phyloP scores from a whole-genome alignment of 2,797 vertebrate genomes.

The Tinamus major region DNA sequence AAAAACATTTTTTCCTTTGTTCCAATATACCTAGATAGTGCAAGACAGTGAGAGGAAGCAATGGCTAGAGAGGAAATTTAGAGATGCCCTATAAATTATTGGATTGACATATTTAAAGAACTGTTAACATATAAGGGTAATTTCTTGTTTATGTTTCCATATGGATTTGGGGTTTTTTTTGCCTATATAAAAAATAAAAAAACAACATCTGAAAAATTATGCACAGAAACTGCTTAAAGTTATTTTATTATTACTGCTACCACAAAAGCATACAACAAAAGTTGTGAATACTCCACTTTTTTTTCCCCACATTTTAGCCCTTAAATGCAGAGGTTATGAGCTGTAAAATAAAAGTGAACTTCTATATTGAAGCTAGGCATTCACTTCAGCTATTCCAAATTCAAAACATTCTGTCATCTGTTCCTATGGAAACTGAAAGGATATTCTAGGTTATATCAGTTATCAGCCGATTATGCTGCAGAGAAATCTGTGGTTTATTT shows the following conservation, averaged over 20 bases:
- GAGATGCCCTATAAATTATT: not conserved
- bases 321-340: not conserved
- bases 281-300: not conserved
- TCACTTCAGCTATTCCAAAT: conserved; percentile 65
- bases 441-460: conserved; percentile 78
- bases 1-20: not conserved
- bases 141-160: not conserved
- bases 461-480: conserved; percentile 72
- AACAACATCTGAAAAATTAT: not conserved
- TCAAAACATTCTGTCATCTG: conserved; percentile 74
- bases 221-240: not conserved
- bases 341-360: conserved; percentile 50
- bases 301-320: not conserved
- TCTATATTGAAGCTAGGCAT: conserved; percentile 45
- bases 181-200: not conserved
- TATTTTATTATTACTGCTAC: not conserved
- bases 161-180: not conserved
- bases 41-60: not conserved
- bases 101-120: not conserved
- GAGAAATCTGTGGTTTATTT: conserved; percentile 76
- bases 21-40: not conserved
- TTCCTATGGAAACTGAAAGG: conserved; percentile 80
- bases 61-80: not conserved
- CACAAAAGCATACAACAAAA: not conserved
- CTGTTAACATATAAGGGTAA: not conserved